A percentile compares a stretch with the other conserved stretches of the same genome.
These are phyloP conservation scores for Apis florea DNA, from an alignment of 1,140 invertebrate genomes.

Conservation along the genomic window DNA sequence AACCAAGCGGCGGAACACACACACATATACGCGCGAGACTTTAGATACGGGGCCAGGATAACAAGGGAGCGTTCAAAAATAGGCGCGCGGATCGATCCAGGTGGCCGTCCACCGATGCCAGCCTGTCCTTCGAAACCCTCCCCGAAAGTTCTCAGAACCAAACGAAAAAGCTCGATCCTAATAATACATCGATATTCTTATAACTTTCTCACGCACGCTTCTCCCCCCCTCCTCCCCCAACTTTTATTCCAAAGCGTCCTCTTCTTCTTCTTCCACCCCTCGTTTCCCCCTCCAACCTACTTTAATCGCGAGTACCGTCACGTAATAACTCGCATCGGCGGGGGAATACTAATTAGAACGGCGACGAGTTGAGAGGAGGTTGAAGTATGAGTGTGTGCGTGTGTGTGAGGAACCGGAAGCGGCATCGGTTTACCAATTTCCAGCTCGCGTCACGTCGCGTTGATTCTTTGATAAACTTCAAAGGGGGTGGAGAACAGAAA, in stretches of 20 bases:
- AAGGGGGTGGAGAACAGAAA: neutral
- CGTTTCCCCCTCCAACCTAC: neutral
- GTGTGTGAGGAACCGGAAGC: neutral
- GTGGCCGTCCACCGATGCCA: too few species aligned
- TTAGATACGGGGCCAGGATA: slow-evolving; percentile 53
- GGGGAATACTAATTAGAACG: slow-evolving; percentile 29
- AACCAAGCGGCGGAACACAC: too few species aligned
- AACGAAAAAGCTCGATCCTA: slow-evolving; percentile 29
- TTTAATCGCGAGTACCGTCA: slow-evolving; percentile 24
- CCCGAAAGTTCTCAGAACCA: too few species aligned
- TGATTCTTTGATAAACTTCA: slow-evolving; percentile 46
- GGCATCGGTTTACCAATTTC: slow-evolving; percentile 34
- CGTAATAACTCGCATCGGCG: slow-evolving; percentile 8
- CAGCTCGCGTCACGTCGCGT: slow-evolving; percentile 13
- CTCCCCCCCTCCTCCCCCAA: neutral
- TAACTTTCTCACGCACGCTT: slow-evolving; percentile 14
- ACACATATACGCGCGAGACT: slow-evolving; percentile 58
- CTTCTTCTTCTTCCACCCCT: neutral
- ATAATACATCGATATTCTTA: slow-evolving; percentile 2
- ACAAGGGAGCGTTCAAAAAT: slow-evolving; percentile 60
- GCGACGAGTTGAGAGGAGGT: neutral
- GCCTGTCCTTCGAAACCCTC: too few species aligned
- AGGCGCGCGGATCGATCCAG: slow-evolving; percentile 56
- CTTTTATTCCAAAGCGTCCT: too few species aligned
- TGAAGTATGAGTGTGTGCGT: too few species aligned